Evolutionary conservation across 2,888 invertebrate species (phyloP), one percentile per base, ranked within the genome.

Genomic region (Escarpia spicata): DNA sequence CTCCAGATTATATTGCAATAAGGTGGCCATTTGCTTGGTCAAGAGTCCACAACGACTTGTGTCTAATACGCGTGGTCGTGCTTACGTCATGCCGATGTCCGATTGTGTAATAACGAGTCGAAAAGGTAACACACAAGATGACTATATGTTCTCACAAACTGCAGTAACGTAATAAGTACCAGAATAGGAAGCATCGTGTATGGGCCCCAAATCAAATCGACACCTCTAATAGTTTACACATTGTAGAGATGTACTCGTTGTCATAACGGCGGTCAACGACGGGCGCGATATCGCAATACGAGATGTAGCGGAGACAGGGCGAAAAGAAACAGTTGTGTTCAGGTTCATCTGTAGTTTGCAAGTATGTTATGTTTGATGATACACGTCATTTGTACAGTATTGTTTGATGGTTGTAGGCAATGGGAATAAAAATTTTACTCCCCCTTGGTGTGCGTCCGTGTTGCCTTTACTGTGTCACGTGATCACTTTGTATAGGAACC

Each of bases 391-490:
- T 75, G 75, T 75, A 75, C 75, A 75, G 19, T 75, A 75, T 75
- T 75, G 75, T 75, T 19, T 75, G 75, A 75, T 75, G 75, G n/a
- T 26, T 75, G n/a, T 75, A 75, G 75, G 75, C 75, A 75, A 75
- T 75, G 75, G 75, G 75, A 75, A 26, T 75, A 75, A 75, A 75
- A 0, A 75, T 26, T 75, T 75, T 75, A 75, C 75, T 75, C 75
- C 75, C 75, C 75, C n/a, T 26, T 19, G 19, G 6, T 26, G 26
- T 19, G 75, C 6, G 19, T 15, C 75, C n/a, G 3, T 19, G 75
- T 26, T 26, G 75, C 19, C 75, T 75, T 26, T n/a, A 75, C 52
- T 52, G 52, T 19, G 6, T 75, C 26, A n/a, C 19, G 75, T 75
- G 26, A 75, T 26, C 19, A 19, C 75, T 6, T 75, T 26, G 75